Evolutionary conservation across 2,888 invertebrate genomes (phyloP), one percentile per base, ranked within the genome.

Genomic region (Synanthedon formicaeformis): DNA sequence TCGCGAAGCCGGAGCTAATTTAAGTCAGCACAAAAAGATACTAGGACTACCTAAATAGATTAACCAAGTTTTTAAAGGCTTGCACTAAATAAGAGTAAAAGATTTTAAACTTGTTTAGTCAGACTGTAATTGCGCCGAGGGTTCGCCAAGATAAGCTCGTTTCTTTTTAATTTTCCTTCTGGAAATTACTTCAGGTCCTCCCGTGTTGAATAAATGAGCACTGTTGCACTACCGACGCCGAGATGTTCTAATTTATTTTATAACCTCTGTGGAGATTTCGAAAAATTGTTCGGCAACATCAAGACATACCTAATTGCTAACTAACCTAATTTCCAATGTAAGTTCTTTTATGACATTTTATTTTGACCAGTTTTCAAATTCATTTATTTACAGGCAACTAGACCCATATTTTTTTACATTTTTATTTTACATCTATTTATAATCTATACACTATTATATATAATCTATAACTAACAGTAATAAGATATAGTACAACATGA

Each of bases 161-260:
- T 78, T 70, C 71, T 77, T 81, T 81, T 81, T 78, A 81, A 81
- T 81, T 79, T 77, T 78, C 70, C 67, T 65, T 67, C 73, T 76
- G 72, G 68, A 77, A 78, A 81, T 83, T 78, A 75, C 77, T 75
- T 71, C 71, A 74, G 78, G 55, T 58, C 52, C 75, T 77, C 71
- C 75, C 71, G 63, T 66, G 70, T 68, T 77, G 73, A 76, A 78
- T 80, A 82, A 78, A 79, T 73, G 73, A 75, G 69, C 66, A 71
- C 66, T 69, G 73, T 62, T 70, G 66, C 69, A 73, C 69, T 67
- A 71, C 65, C 62, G 12, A 34, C 11, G 13, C 34, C 6, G 8
- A 14, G n/a, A 34, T 16, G 55, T 62, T 61, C 57, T 54, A 58
- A 59, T 73, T 73, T 72, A 71, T 67, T 73, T 72, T 69, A 68